A percentile compares a stretch with the other conserved stretches of the same genome.
Evolutionary conservation across 2,113 vertebrate species (phyloP).

Genomic region (Bubo scandiacus): DNA sequence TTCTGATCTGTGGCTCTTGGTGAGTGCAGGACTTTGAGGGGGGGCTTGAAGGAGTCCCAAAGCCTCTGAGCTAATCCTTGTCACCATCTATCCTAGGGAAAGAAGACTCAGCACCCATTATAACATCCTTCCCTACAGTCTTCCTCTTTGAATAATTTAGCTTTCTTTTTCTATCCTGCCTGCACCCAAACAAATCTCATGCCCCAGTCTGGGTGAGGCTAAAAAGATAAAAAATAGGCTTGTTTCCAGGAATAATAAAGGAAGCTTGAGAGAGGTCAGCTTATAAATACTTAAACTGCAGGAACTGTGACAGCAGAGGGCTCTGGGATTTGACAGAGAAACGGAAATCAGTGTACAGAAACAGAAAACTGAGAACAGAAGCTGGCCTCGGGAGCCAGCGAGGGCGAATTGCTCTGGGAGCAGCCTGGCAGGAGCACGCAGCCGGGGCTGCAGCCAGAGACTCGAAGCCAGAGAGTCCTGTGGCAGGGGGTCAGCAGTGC

Average conservation of each 20-base stretch:
- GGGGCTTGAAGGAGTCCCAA: neutral
- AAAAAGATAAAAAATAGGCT: neutral
- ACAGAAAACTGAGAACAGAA: neutral
- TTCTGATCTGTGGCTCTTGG: neutral
- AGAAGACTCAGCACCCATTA: neutral
- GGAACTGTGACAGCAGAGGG: neutral
- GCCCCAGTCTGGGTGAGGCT: neutral
- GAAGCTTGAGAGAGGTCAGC: neutral
- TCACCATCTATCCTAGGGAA: neutral
- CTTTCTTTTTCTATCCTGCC: neutral
- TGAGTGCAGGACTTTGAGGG: rapidly evolving
- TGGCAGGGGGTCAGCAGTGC: neutral
- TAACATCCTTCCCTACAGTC: neutral
- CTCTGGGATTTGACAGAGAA: neutral
- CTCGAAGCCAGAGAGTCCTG: neutral
- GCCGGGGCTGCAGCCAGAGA: rapidly evolving
- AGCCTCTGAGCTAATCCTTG: neutral
- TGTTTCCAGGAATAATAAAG: neutral
- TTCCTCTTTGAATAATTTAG: neutral
- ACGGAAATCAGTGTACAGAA: neutral
- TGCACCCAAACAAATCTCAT: neutral
- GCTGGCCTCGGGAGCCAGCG: rapidly evolving
- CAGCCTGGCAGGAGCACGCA: rapidly evolving
- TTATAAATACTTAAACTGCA: neutral
- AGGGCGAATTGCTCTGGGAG: rapidly evolving